Evolutionary conservation across 2,113 vertebrate genomes (phyloP).

Genomic region (Aramus guarauna): DNA sequence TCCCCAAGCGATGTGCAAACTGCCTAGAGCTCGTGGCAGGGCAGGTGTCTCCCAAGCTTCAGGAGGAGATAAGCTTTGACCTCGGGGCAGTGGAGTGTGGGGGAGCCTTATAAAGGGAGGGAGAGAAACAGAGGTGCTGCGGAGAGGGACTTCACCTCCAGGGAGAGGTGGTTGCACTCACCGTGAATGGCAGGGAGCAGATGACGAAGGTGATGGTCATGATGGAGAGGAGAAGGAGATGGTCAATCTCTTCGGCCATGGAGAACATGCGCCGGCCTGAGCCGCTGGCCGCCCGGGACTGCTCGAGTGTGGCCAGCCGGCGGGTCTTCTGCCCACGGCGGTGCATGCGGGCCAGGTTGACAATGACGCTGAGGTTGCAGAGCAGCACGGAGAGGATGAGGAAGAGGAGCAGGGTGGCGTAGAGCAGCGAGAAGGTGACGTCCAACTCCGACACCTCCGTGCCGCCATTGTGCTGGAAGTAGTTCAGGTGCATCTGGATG

Average conservation of each 20-base stretch:
- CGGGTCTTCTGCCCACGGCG: slow-evolving; percentile 37
- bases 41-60: neutral
- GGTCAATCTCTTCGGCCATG: slow-evolving; percentile 87
- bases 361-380: slow-evolving; percentile 86
- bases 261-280: slow-evolving; percentile 54
- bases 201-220: slow-evolving; percentile 92
- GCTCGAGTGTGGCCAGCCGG: neutral
- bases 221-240: slow-evolving; percentile 88
- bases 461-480: accelerated
- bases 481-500: slow-evolving; percentile 73
- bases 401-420: slow-evolving; percentile 83
- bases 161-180: slow-evolving; percentile 63
- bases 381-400: slow-evolving; percentile 81
- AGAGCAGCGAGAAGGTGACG: slow-evolving; percentile 79
- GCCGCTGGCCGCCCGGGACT: neutral
- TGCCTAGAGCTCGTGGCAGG: neutral
- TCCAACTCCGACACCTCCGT: accelerated
- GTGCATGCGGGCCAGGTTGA: slow-evolving; percentile 84
- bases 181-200: slow-evolving; percentile 91
- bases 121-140: accelerated
- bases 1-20: neutral
- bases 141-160: no score
- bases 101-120: accelerated
- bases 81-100: accelerated
- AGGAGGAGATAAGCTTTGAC: neutral